Percentiles rank a stretch among this genome's conserved stretches.
Conservation (phyloP, 2,888 invertebrate species). For the Chromoteleia sp. region DNA sequence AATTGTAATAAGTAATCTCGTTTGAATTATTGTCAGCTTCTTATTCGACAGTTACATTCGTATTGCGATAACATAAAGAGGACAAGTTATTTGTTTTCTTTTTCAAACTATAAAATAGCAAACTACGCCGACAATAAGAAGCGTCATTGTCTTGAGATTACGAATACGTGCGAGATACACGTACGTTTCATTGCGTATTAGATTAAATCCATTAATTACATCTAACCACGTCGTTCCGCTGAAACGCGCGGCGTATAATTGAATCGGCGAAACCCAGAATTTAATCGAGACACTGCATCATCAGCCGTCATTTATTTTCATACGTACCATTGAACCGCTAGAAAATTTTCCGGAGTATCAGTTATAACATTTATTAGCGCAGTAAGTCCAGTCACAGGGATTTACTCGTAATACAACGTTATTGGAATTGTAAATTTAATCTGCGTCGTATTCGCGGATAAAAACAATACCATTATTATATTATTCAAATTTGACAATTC, state of each 20-base stretch:
- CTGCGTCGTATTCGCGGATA: too few species aligned
- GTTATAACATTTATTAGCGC: not conserved
- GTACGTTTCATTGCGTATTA: conserved; percentile 1
- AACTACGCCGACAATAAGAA: conserved; percentile 13
- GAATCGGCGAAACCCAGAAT: too few species aligned
- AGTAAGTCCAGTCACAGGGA: not conserved
- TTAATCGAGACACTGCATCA: too few species aligned
- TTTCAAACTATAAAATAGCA: conserved; percentile 10
- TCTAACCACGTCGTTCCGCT: conserved; percentile 6
- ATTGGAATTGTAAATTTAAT: not conserved
- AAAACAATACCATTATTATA: too few species aligned
- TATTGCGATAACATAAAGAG: conserved; percentile 19
- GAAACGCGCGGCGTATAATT: not conserved
- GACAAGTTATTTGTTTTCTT: conserved; percentile 16
- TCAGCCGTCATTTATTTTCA: conserved; percentile 12
- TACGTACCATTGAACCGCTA: conserved; percentile 6
- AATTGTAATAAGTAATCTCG: too few species aligned
- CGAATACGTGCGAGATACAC: not conserved
- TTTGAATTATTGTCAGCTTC: too few species aligned
- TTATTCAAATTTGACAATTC: conserved; percentile 40
- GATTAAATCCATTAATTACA: conserved; percentile 21
- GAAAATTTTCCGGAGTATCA: conserved; percentile 15
- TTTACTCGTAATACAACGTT: not conserved
- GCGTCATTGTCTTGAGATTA: conserved; percentile 16
- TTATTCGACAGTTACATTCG: conserved; percentile 17